These are phyloP conservation scores for Hyles euphorbiae DNA, from an alignment of 1,140 invertebrate species.

Conservation along the genomic window DNA sequence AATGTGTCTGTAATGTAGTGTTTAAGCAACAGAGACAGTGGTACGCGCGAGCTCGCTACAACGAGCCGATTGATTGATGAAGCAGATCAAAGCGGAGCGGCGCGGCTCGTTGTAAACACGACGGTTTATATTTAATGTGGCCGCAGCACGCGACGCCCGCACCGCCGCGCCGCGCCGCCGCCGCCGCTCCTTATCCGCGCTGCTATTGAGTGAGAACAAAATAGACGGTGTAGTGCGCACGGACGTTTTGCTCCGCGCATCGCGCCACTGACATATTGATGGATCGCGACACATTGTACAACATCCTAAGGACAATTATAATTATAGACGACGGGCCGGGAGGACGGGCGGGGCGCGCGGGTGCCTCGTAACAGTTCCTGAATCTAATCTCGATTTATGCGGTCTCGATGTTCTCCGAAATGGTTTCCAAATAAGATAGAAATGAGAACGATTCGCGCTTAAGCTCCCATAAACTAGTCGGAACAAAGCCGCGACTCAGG, in stretches of 20 bases:
- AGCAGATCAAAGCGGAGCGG: no score
- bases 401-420: not conserved
- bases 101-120: no score
- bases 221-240: no score
- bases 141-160: no score
- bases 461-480: slow-evolving; percentile 15
- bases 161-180: not conserved
- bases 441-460: slow-evolving; percentile 9
- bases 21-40: no score
- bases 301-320: slow-evolving; percentile 20
- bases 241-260: not conserved
- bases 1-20: no score
- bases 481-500: slow-evolving; percentile 18
- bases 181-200: not conserved
- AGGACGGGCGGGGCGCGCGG: not conserved
- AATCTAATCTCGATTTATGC: slow-evolving; percentile 3
- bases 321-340: slow-evolving; percentile 12
- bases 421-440: not conserved
- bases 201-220: no score
- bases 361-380: slow-evolving; percentile 4
- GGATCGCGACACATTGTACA: slow-evolving; percentile 21
- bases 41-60: no score
- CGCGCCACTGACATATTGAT: slow-evolving; percentile 25
- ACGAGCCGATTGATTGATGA: no score
- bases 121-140: no score